These are phyloP conservation scores for Zhengitettix transpicula DNA, from an alignment of 2,888 invertebrate species.

Conservation along the genomic window DNA sequence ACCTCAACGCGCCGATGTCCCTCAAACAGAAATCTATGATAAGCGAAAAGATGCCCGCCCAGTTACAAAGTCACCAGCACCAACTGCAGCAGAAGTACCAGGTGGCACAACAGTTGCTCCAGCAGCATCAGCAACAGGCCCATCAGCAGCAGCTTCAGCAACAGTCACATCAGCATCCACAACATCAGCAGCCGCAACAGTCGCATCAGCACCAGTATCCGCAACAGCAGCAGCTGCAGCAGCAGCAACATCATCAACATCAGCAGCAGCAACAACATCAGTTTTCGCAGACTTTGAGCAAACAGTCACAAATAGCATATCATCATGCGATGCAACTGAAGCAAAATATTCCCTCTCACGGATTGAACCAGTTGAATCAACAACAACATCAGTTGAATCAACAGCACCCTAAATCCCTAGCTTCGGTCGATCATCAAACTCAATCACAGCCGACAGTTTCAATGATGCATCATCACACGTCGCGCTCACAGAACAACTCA, in stretches of 20 bases:
- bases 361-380: not conserved
- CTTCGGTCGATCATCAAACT: not conserved
- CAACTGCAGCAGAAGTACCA: not conserved
- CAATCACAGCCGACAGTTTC: not conserved
- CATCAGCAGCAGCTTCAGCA: slow-evolving; percentile 2
- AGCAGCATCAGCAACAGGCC: not conserved
- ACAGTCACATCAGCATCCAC: not conserved
- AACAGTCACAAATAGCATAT: no score
- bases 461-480: no score
- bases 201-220: not conserved
- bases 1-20: not conserved
- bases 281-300: not conserved
- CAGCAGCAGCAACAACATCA: not conserved
- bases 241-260: not conserved
- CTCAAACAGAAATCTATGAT: not conserved
- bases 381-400: not conserved
- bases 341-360: no score
- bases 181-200: not conserved
- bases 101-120: not conserved
- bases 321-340: no score
- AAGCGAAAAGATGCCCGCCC: not conserved
- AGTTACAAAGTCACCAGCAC: no score
- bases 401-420: not conserved
- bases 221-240: not conserved
- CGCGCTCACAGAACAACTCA: not conserved